Evolutionary conservation across 2,888 invertebrate species (phyloP).

Genomic region (Druceiella hillmani): DNA sequence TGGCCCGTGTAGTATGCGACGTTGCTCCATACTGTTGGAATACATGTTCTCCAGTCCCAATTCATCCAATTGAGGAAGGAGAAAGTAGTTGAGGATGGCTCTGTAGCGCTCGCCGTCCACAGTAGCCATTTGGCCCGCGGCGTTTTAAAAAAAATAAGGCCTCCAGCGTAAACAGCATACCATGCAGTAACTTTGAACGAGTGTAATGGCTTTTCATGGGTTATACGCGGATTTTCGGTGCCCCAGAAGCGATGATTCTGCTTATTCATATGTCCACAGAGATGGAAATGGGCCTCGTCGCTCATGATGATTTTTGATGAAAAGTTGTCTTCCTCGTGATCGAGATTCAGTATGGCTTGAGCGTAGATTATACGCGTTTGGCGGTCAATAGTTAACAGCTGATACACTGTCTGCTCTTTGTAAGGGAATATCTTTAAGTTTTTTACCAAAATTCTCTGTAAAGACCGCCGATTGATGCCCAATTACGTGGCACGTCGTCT

Average conservation of each 20-base stretch:
- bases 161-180: conserved; percentile 7
- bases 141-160: conserved; percentile 16
- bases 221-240: conserved; percentile 16
- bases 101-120: conserved; percentile 15
- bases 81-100: too few relatives aligned
- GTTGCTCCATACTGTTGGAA: too few relatives aligned
- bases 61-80: conserved; percentile 5
- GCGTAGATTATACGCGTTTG: too few relatives aligned
- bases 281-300: conserved; percentile 1
- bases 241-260: conserved; percentile 15
- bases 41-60: conserved; percentile 5
- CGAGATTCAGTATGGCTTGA: too few relatives aligned
- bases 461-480: conserved; percentile 5
- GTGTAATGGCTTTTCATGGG: conserved; percentile 18
- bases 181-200: conserved; percentile 13
- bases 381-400: neutral
- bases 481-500: conserved; percentile 10
- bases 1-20: too few relatives aligned
- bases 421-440: neutral
- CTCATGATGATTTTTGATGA: neutral
- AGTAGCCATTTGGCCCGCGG: conserved; percentile 8
- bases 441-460: conserved; percentile 3
- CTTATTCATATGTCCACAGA: conserved; percentile 1
- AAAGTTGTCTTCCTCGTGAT: conserved; percentile 2
- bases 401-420: conserved; percentile 2